phyloP scores from a whole-genome alignment of 2,113 vertebrate species.

The Gila orcuttii region DNA sequence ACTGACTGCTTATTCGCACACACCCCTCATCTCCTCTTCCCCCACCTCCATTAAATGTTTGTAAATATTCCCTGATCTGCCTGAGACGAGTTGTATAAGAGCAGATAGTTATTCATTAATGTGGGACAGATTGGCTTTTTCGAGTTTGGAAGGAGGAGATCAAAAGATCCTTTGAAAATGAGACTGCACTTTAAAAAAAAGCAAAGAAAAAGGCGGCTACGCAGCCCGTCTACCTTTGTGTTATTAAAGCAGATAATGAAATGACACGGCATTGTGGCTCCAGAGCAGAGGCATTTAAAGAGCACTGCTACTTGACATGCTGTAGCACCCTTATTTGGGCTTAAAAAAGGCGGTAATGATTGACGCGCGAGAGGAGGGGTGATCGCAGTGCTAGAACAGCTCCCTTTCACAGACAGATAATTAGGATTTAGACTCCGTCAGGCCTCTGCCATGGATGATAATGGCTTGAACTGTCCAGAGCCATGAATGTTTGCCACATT shows the following conservation, averaged over 20 bases:
- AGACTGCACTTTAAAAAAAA: slow-evolving; percentile 18
- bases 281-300: slow-evolving; percentile 40
- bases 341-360: slow-evolving; percentile 45
- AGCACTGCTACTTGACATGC: slow-evolving; percentile 41
- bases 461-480: slow-evolving; percentile 50
- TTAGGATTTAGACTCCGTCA: slow-evolving; percentile 55
- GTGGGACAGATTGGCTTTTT: slow-evolving; percentile 38
- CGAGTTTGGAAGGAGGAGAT: slow-evolving; percentile 29
- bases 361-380: slow-evolving; percentile 36
- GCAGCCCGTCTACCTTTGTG: slow-evolving; percentile 41
- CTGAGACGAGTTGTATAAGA: neutral
- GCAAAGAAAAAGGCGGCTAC: neutral
- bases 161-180: slow-evolving; percentile 46
- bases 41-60: slow-evolving; percentile 34
- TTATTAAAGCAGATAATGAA: slow-evolving; percentile 51
- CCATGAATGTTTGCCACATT: slow-evolving; percentile 47
- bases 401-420: slow-evolving; percentile 47
- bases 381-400: slow-evolving; percentile 34
- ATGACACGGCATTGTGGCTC: slow-evolving; percentile 35
- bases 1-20: neutral
- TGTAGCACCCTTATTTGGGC: slow-evolving; percentile 43
- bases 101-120: slow-evolving; percentile 35
- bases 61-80: slow-evolving; percentile 34
- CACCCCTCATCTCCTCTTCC: neutral
- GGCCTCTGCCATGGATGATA: slow-evolving; percentile 47